A percentile compares a stretch with the other conserved stretches of the same genome.
Conservation (phyloP, 2,888 invertebrate species). For the Melieria crassipennis region DNA sequence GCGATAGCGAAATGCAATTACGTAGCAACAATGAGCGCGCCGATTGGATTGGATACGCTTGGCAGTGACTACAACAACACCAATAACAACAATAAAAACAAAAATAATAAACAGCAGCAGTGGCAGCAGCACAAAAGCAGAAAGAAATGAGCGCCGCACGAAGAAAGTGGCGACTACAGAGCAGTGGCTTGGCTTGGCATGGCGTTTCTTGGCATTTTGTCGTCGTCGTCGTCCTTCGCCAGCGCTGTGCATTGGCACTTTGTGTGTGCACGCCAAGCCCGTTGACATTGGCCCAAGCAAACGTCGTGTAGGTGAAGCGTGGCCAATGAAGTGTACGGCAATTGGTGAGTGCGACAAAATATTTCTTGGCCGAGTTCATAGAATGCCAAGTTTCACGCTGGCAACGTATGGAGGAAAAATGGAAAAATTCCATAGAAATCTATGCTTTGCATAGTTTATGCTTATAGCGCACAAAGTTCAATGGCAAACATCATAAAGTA, state of each 20-base stretch:
- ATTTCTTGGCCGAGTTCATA: background rate
- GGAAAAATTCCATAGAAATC: slow-evolving; percentile 13
- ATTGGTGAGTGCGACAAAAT: background rate
- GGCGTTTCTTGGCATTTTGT: background rate
- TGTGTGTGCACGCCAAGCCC: too few species aligned
- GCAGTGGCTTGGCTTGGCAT: background rate
- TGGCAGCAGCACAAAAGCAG: background rate
- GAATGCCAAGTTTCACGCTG: slow-evolving; percentile 19
- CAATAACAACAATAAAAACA: too few species aligned
- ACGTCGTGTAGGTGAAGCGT: too few species aligned
- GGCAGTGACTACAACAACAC: background rate
- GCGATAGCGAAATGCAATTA: slow-evolving; percentile 65
- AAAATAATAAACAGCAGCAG: too few species aligned
- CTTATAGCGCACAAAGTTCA: slow-evolving; percentile 56
- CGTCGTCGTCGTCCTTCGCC: too few species aligned
- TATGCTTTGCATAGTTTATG: slow-evolving; percentile 49
- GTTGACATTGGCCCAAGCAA: too few species aligned
- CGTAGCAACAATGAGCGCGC: slow-evolving; percentile 63
- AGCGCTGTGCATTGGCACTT: too few species aligned
- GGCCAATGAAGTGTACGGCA: too few species aligned
- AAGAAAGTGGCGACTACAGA: background rate
- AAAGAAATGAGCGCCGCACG: background rate
- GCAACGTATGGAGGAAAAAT: background rate
- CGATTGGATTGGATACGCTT: slow-evolving; percentile 46
- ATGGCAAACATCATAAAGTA: slow-evolving; percentile 59